A percentile compares a stretch with the other conserved stretches of the same genome.
phyloP scores from a whole-genome alignment of 2,888 invertebrate species.

The Danaus chrysippus region DNA sequence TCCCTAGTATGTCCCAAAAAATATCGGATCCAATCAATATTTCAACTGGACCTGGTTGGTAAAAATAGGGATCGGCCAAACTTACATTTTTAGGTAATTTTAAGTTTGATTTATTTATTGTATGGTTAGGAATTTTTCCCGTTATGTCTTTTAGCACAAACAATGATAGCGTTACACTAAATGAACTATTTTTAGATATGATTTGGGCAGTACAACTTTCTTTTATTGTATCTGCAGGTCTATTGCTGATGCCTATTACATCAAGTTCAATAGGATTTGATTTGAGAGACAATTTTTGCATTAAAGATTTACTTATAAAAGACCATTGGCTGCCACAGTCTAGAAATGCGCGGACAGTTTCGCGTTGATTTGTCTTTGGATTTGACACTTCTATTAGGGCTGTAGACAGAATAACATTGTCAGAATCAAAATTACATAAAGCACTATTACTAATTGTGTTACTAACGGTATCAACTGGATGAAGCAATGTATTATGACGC shows the following conservation, averaged over 20 bases:
- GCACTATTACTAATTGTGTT: too few species aligned
- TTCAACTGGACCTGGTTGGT: slow-evolving; percentile 24
- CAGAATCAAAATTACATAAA: too few species aligned
- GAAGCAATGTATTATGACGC: slow-evolving; percentile 29
- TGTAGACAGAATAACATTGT: slow-evolving; percentile 26
- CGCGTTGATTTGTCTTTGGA: too few species aligned
- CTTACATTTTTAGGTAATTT: slow-evolving; percentile 16
- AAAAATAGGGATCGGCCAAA: slow-evolving; percentile 18
- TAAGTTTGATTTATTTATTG: slow-evolving; percentile 15
- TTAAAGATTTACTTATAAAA: slow-evolving; percentile 27
- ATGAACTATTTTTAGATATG: slow-evolving; percentile 23
- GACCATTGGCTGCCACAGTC: slow-evolving; percentile 33
- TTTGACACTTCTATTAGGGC: slow-evolving; percentile 30
- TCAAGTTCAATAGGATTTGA: slow-evolving; percentile 24
- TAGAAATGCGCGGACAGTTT: slow-evolving; percentile 22
- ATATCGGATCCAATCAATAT: slow-evolving; percentile 29
- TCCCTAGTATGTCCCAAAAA: slow-evolving; percentile 34
- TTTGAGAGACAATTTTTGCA: slow-evolving; percentile 22
- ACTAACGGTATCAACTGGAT: slow-evolving; percentile 22
- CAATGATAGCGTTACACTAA: slow-evolving; percentile 22
- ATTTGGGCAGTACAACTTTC: slow-evolving; percentile 15
- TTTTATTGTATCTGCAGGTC: background rate
- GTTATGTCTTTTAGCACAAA: slow-evolving; percentile 29
- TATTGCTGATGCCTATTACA: slow-evolving; percentile 27
- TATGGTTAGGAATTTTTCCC: slow-evolving; percentile 21